Evolutionary conservation across 2,888 invertebrate genomes (phyloP).

Genomic region (Agonopterix heracliana): DNA sequence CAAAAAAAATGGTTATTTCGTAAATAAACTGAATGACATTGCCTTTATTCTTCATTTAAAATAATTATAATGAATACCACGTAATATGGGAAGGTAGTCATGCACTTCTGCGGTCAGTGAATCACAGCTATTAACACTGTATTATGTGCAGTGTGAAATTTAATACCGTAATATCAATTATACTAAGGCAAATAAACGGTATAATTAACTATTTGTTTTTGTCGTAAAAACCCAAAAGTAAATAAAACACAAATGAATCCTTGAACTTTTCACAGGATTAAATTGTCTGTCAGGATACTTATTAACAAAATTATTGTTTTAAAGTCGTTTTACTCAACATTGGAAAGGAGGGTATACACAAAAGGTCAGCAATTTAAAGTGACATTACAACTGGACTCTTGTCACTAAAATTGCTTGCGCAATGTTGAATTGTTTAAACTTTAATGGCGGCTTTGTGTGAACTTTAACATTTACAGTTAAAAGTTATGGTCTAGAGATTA

Average conservation of each 20-base stretch:
- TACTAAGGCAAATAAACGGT: too few relatives aligned
- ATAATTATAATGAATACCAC: too few relatives aligned
- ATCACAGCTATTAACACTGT: too few relatives aligned
- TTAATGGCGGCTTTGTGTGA: constrained; percentile 17
- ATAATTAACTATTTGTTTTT: too few relatives aligned
- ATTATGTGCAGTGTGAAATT: too few relatives aligned
- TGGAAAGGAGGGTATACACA: constrained; percentile 11
- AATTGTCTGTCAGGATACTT: constrained; percentile 32
- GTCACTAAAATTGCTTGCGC: constrained; percentile 14
- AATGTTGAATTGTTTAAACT: constrained; percentile 21
- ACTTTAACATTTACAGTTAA: constrained; percentile 22
- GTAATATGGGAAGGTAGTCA: too few relatives aligned
- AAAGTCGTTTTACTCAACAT: constrained; percentile 4
- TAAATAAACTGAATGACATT: too few relatives aligned
- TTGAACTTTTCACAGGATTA: constrained; percentile 48
- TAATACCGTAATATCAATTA: too few relatives aligned
- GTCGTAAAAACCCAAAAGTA: too few relatives aligned
- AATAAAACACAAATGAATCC: constrained; percentile 17
- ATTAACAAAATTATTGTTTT: constrained; percentile 22
- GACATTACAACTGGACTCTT: constrained; percentile 9
- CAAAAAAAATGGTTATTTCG: too few relatives aligned
- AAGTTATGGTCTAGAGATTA: constrained; percentile 1
- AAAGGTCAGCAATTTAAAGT: constrained; percentile 13
- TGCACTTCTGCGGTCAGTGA: too few relatives aligned
- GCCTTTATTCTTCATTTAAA: too few relatives aligned